These are phyloP conservation scores for Triplophysa bombifrons DNA, from an alignment of 2,797 vertebrate genomes.

Conservation along the genomic window DNA sequence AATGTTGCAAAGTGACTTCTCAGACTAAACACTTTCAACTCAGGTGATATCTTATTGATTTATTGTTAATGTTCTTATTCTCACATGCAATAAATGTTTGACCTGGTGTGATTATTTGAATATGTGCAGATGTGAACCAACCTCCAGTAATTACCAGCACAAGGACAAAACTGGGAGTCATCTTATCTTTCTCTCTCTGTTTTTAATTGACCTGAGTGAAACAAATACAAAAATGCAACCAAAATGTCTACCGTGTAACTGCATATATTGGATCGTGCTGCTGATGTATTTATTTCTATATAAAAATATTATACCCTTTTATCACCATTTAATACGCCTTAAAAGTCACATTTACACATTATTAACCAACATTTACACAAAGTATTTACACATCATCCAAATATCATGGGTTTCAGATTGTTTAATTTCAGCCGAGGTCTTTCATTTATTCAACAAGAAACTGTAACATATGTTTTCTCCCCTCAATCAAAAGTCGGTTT, in stretches of 20 bases:
- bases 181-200: background rate
- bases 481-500: background rate
- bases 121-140: background rate
- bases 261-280: background rate
- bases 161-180: conserved; percentile 19
- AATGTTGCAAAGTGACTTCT: background rate
- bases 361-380: no score
- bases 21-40: background rate
- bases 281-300: no score
- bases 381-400: no score
- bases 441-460: background rate
- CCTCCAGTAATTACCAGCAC: conserved; percentile 10
- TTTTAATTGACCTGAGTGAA: background rate
- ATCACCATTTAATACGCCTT: no score
- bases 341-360: no score
- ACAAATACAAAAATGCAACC: background rate
- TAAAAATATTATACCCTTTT: no score
- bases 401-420: background rate
- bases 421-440: background rate
- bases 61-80: background rate
- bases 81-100: background rate
- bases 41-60: background rate
- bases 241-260: background rate
- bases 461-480: conserved; percentile 14
- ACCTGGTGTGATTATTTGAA: background rate